Evolutionary conservation across 2,888 invertebrate genomes (phyloP), one percentile per base, ranked within the genome.

Genomic region (Drosophila anceps): DNA sequence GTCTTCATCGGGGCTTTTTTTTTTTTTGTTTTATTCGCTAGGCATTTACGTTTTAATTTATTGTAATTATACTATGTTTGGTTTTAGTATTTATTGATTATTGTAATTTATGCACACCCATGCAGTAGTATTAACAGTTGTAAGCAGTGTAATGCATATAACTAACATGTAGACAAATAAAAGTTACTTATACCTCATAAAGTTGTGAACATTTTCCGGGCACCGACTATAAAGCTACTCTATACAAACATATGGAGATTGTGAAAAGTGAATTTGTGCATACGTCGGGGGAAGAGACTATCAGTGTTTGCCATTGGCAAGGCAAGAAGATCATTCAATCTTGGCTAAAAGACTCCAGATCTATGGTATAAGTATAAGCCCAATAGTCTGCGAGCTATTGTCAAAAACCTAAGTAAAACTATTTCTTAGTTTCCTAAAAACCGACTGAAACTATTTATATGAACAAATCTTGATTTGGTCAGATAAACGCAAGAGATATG

Each of bases 11-110:
- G 39, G 37, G 18, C 18, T 58, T 61, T 81, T 62, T 69, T 33
- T 44, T 43, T 44, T 33, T 29, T 63, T 62, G 74, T 60, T 76
- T 33, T 24, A 44, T 41, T 27, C 4, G 24, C 31, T 82, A 76
- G 50, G 37, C 41, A 20, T 72, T 76, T 75, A 67, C 41, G 24
- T 31, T 18, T 29, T 81, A 72, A 86, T 68, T 83, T 83, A 83
- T 83, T 85, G 64, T 70, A 62, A 59, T n/a, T 61, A 12, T 71
- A 71, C 61, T 63, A n/a, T 44, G 31, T 13, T 51, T 41, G 20
- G 31, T 53, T 48, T 27, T 72, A 65, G 43, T 62, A 61, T 73
- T 61, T 61, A 61, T 73, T 61, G 39, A 50, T 50, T 50, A 41
- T 54, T 65, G 12, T 73, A 59, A 65, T 72, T 37, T 54, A 35